Base-by-base conservation (phyloP, 2,797 vertebrate species). In the Catamblyrhynchus diadema region DNA sequence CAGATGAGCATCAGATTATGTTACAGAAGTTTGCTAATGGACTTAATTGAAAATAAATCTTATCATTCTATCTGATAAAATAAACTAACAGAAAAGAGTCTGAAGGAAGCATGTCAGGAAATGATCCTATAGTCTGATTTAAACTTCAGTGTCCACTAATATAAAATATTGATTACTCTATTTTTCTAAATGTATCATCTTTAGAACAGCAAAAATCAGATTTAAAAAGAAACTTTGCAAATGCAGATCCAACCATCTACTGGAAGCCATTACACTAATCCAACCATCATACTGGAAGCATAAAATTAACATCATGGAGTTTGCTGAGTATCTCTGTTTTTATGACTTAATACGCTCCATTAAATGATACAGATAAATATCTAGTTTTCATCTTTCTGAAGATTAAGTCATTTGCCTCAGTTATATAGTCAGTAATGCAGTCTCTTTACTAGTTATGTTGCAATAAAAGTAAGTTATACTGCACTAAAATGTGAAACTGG, bases 291-390 rank as follows among this genome's bases (percentile, higher is more conserved):
- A 35, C 22, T 41, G 13, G 25, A 86, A 47, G 12, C n/a, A 60
- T 72, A 70, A 92, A 93, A 80, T 84, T 54, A 88, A 27, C n/a
- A 72, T 70, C 33, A 37, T 47, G 57, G 71, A 62, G 32, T 85
- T 87, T 89, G 25, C 64, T 89, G 60, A 72, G 48, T 64, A 70
- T 42, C 33, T 80, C 56, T 78, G n/a, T 0, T 10, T 87, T 95
- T 89, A 92, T 85, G 60, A 51, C 45, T 80, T 73, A 62, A 27
- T 87, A 62, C 3, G 9, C 66, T 92, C 25, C 47, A 88, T 83
- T 91, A 84, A 84, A 80, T 57, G 61, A 59, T 81, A 51, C 30
- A 87, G 65, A 91, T 85, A 95, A 91, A 87, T 93, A 77, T 61
- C 28, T 79, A 23, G 0, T 81, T 77, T 95, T 78, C 53, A 14